Base-by-base conservation (phyloP, 2,888 invertebrate species). In the Schizaphis graminum region DNA sequence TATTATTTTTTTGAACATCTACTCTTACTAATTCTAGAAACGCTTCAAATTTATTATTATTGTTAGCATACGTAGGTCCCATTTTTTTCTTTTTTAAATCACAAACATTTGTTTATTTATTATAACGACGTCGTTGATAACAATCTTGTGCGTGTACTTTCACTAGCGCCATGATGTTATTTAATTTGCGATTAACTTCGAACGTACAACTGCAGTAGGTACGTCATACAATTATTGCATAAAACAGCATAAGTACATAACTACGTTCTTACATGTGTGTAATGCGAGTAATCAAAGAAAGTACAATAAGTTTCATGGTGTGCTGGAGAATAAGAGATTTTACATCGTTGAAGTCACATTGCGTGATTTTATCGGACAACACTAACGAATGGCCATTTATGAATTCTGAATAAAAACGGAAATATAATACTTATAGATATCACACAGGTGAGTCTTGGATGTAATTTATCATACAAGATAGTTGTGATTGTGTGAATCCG, bases 241-340 rank as follows among this genome's bases (percentile, higher is more conserved):
- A 13, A 35, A 77, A 77, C 35, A 77, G n/a, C 67, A 67, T n/a
- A 67, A 67, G n/a, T 67, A 21, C n/a, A 67, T 67, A 67, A 67
- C n/a, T 67, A 44, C n/a, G 24, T 8, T 88, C 21, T 26, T 56
- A 56, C 1, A 44, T 3, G 16, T 1, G n/a, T 21, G n/a, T 88
- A 35, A n/a, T n/a, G 5, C 90, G 61, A n/a, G 24, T 47, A 24
- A 90, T 47, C 44, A n/a, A 90, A 90, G 61, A 49, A 90, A 90
- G 61, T 90, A 47, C 61, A 90, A 47, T 90, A 44, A 57, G n/a
- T 8, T 90, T 67, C 90, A 90, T 24, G 90, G 61, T 90, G 61
- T 24, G 90, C 21, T 67, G 89, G 89, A n/a, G 28, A 89, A 47
- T 44, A 61, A 44, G 61, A 61, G 57, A 89, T 57, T 67, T 89